These are phyloP conservation scores for Pontoporia blainvillei DNA, from an alignment of 2,113 vertebrate genomes.

Conservation along the genomic window DNA sequence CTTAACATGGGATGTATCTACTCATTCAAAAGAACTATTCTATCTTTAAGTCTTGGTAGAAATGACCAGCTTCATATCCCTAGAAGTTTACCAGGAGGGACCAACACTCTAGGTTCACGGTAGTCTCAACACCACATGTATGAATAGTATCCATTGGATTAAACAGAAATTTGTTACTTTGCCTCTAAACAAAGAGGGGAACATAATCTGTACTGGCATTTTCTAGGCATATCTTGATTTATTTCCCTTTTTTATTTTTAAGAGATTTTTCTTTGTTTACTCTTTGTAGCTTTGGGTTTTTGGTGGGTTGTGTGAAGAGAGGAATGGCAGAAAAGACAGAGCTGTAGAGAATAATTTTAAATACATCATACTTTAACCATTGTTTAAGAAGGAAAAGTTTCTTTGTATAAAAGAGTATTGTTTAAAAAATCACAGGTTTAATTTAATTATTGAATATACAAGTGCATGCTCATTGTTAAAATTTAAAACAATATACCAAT, in stretches of 20 bases:
- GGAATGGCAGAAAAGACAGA: not conserved
- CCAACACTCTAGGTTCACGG: not conserved
- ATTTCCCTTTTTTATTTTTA: not conserved
- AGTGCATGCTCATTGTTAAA: not conserved
- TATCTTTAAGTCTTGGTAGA: not conserved
- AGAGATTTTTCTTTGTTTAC: not conserved
- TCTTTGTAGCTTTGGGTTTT: not conserved
- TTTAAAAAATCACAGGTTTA: not conserved
- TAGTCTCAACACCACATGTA: not conserved
- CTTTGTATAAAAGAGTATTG: not conserved
- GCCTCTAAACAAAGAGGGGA: not conserved
- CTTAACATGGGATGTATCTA: not conserved
- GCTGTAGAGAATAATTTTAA: conserved; percentile 19
- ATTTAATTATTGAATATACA: not conserved
- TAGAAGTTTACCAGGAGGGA: not conserved
- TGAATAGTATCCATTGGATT: not conserved
- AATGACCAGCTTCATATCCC: not conserved
- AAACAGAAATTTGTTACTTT: not conserved
- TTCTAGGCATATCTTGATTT: not conserved
- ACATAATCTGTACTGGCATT: not conserved
- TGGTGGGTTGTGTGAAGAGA: not conserved
- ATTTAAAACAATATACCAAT: not conserved
- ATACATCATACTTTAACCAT: not conserved
- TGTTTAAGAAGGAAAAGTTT: not conserved
- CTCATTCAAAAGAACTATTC: not conserved